These are phyloP conservation scores for Anastatus disparis DNA, from an alignment of 1,140 invertebrate species.

Conservation along the genomic window DNA sequence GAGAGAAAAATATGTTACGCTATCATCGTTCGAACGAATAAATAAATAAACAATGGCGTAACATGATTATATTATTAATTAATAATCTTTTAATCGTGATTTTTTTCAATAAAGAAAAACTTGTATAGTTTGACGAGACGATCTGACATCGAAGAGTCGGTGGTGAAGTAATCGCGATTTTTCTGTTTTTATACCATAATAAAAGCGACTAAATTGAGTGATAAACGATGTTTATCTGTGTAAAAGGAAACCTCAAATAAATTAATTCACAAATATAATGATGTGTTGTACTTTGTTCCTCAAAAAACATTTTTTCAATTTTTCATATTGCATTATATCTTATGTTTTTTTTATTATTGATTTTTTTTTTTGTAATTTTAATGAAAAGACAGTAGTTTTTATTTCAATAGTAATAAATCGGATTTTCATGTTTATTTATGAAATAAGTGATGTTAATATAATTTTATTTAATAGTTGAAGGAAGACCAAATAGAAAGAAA, in stretches of 20 bases:
- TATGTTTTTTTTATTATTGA: neutral
- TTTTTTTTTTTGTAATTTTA: slow-evolving; percentile 2
- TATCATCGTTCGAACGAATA: neutral
- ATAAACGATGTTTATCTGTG: slow-evolving; percentile 40
- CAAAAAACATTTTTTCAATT: slow-evolving; percentile 3
- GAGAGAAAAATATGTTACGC: neutral
- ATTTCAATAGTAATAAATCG: no score
- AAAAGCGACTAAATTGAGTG: slow-evolving; percentile 35
- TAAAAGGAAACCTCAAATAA: slow-evolving; percentile 39
- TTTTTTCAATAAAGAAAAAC: slow-evolving; percentile 31
- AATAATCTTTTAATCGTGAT: slow-evolving; percentile 12
- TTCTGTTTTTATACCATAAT: slow-evolving; percentile 36
- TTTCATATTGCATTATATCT: slow-evolving; percentile 1
- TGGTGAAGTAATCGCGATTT: slow-evolving; percentile 18
- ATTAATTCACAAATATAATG: slow-evolving; percentile 34
- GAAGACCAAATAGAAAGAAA: no score
- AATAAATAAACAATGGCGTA: slow-evolving; percentile 1
- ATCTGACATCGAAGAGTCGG: slow-evolving; percentile 23
- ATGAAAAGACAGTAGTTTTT: no score
- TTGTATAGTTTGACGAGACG: slow-evolving; percentile 33
- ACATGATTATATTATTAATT: slow-evolving; percentile 18
- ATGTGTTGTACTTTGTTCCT: slow-evolving; percentile 30
- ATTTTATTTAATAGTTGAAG: no score
- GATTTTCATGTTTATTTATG: no score
- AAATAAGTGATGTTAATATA: no score